Base-by-base conservation (phyloP, 2,888 invertebrate species). In the Meghimatium bilineatum region DNA sequence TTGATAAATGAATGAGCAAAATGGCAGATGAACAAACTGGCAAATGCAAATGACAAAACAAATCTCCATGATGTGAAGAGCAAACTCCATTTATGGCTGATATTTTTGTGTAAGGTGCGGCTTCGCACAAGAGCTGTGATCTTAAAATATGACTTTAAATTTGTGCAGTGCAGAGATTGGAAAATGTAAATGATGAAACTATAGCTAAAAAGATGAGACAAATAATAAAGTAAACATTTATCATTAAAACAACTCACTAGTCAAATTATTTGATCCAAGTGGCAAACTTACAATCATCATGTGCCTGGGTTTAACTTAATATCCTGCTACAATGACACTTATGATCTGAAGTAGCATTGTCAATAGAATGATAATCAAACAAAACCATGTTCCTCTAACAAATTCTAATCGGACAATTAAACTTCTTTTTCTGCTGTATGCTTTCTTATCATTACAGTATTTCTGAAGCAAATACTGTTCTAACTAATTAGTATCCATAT, bases 101-200 rank as follows among this genome's bases (percentile, higher is more conserved):
- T 44, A 72, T 72, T 44, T 72, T 14, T 44, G 44, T 44, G 44
- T n/a, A 72, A 72, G 36, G n/a, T 44, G 44, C 29, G 29, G 10
- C 34, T 49, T 23, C 72, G 29, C 72, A 49, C 49, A 49, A 36
- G 26, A 72, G 14, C 29, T 72, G 72, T 72, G 72, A 72, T 72
- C 72, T 72, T n/a, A 44, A 67, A 44, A 72, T 17, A 44, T n/a
- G 72, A 44, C 29, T 72, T n/a, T 29, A 72, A 72, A 72, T 17
- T 20, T 72, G 72, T 72, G 72, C 72, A 72, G 72, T 72, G 72
- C 72, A 72, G 49, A 72, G n/a, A 72, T 72, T n/a, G 23, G 29
- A 44, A 72, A 49, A n/a, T n/a, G n/a, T 5, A n/a, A 72, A 72
- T n/a, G 17, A 72, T 29, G 36, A 72, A 49, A 12, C 72, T 72